A percentile compares a stretch with the other conserved stretches of the same genome.
phyloP scores from a whole-genome alignment of 2,797 vertebrate species.

The Peromyscus eremicus region DNA sequence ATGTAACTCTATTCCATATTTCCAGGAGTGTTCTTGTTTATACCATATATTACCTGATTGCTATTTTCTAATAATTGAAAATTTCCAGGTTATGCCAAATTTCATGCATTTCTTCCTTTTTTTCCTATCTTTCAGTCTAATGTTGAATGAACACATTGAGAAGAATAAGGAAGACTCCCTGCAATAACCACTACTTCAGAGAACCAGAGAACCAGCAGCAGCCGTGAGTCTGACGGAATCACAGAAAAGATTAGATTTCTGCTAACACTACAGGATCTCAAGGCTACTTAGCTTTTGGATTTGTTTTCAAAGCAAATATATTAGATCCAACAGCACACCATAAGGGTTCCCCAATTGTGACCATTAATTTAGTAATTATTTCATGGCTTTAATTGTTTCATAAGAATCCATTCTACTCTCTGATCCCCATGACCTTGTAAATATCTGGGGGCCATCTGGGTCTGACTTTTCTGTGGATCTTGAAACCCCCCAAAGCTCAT shows the following conservation, averaged over 20 bases:
- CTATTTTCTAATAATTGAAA: conserved; percentile 13
- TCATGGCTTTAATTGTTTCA: background rate
- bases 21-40: background rate
- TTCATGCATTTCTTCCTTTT: background rate
- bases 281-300: background rate
- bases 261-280: background rate
- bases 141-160: background rate
- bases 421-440: background rate
- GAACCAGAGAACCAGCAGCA: background rate
- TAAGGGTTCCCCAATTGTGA: background rate
- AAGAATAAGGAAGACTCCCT: background rate
- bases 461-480: background rate
- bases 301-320: background rate
- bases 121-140: background rate
- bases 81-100: background rate
- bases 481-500: background rate
- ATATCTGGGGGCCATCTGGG: background rate
- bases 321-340: background rate
- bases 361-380: conserved; percentile 17
- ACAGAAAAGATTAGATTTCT: background rate
- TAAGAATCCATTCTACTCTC: background rate
- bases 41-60: background rate
- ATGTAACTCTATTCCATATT: background rate
- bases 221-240: background rate
- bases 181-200: background rate